Evolutionary conservation across 2,888 invertebrate species (phyloP).

Genomic region (Salpingus planirostris): DNA sequence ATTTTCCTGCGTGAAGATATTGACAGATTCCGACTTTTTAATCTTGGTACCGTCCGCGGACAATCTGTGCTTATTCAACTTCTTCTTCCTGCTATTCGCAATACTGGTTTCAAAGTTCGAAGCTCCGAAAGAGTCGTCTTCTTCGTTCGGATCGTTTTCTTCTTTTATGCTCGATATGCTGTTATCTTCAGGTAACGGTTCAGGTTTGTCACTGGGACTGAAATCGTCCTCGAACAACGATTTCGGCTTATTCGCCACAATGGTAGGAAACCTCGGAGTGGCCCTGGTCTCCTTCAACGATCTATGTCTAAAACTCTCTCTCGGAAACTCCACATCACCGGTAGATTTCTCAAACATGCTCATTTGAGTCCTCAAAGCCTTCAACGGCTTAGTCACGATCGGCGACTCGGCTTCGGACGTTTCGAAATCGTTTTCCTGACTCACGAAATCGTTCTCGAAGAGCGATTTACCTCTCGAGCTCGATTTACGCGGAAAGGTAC

Average conservation of each 20-base stretch:
- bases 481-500: constrained; percentile 38
- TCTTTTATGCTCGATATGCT: constrained; percentile 38
- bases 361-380: constrained; percentile 18
- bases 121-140: constrained; percentile 27
- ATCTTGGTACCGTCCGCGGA: constrained; percentile 50
- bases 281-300: constrained; percentile 21
- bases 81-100: constrained; percentile 26
- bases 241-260: constrained; percentile 25
- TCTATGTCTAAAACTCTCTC: too few relatives aligned
- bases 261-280: constrained; percentile 22
- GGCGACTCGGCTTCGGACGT: constrained; percentile 33
- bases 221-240: constrained; percentile 52
- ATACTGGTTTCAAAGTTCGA: constrained; percentile 21
- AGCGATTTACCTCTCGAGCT: constrained; percentile 44
- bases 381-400: constrained; percentile 12
- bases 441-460: constrained; percentile 66
- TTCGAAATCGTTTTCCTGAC: constrained; percentile 36
- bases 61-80: constrained; percentile 29
- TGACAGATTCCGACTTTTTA: constrained; percentile 82
- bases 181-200: constrained; percentile 19
- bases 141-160: constrained; percentile 28
- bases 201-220: constrained; percentile 38
- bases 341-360: constrained; percentile 21
- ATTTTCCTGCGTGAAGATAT: constrained; percentile 76
- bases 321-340: too few relatives aligned